Evolutionary conservation across 2,888 invertebrate genomes (phyloP), one percentile per base, ranked within the genome.

Genomic region (Clunio marinus): DNA sequence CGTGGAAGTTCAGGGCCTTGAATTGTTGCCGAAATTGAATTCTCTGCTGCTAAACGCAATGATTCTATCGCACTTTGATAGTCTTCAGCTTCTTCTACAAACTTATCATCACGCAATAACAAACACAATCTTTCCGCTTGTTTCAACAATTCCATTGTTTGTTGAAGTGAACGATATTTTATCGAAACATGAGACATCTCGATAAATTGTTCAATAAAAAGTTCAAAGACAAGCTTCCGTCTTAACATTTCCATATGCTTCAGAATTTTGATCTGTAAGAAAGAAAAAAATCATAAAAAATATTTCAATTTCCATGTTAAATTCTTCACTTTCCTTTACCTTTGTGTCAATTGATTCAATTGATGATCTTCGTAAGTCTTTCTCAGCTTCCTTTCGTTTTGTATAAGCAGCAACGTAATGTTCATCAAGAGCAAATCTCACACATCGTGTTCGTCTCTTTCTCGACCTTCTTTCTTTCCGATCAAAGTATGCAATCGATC

Each of bases 141-240:
- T 70, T 87, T 83, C 41, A 91, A 78, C 73, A 88, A 90, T 69
- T 87, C 82, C 1, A 83, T 77, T 5, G 87, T 86, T 73, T 88
- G 85, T 69, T 81, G 79, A 20, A 81, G 78, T 0, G 86, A 83
- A 10, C 84, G 82, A 70, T 86, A 85, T 70, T 83, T 81, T 15
- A 84, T 82, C 70, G 87, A 86, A 60, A 82, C 83, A 66, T 84
- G 81, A 0, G 88, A 85, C 82, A 91, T 88, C 65, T 84, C 82
- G 35, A 90, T 82, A 72, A 89, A 87, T 73, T 89, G 88, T 17
- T 84, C 80, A 60, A 89, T 84, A 72, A 91, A 88, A 73, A 88
- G 85, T 74, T 86, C 84, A 0, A 91, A 76, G 1, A 91, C 80
- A 68, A 83, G 77, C n/a, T 84, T 81, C 58, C 85, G 81, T 62